Base-by-base conservation (phyloP, 2,888 invertebrate genomes). In the Tholera decimalis region DNA sequence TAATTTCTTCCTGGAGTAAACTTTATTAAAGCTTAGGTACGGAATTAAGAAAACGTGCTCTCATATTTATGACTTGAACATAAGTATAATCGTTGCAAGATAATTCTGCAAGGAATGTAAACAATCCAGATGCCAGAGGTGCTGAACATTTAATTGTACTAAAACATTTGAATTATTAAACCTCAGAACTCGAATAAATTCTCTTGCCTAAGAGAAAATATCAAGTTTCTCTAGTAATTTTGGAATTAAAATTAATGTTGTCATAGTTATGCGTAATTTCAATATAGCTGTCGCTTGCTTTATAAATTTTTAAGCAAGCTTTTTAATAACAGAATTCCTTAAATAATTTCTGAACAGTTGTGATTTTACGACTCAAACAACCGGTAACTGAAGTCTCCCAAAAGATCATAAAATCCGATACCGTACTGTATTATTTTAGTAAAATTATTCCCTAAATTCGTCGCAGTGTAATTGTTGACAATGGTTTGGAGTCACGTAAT, bases 401-500 rank as follows among this genome's bases (percentile, higher is more conserved):
- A 64, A 60, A 65, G 11, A 55, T 49, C 41, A 60, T 61, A 59
- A 70, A 69, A 49, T 24, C 24, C 35, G 9, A 53, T 18, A 58
- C 55, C 3, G 33, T 54, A 46, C 15, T 50, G 54, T 59, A 33
- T 69, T 59, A 65, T 61, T 72, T 67, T 37, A 59, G 60, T 73
- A 51, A 64, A 64, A 60, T 58, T 46, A 47, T 75, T 79, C 63
- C 67, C 61, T 66, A 76, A 81, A 73, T 58, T 70, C 54, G 44
- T 69, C 47, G 66, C 54, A 61, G 61, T 57, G 37, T 81, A 85
- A 86, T 86, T 83, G 78, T 88, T 89, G 85, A 87, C 84, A 88
- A 88, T 85, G 82, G 74, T 83, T 88, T 88, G 85, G 82, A 85
- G 89, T 89, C 91, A 91, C 89, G 91, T 92, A 92, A 89, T 85